phyloP scores from a whole-genome alignment of 2,797 vertebrate genomes.

The Pitangus sulphuratus region DNA sequence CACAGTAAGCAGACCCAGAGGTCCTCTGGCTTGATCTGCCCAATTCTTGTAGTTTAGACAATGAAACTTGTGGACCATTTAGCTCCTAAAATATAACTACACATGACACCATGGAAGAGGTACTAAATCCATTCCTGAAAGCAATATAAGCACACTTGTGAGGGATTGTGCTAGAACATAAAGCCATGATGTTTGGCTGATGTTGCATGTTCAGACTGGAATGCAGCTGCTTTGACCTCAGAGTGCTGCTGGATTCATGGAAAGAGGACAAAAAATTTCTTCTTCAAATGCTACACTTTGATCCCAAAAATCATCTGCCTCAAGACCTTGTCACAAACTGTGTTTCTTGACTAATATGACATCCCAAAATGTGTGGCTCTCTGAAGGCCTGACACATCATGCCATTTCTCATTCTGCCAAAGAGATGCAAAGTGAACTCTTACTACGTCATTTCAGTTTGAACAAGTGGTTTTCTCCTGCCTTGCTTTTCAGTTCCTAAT shows the following conservation, averaged over 20 bases:
- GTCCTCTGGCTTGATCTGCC: background rate
- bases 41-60: background rate
- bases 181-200: background rate
- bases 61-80: background rate
- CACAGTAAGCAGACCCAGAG: background rate
- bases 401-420: background rate
- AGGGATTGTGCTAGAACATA: background rate
- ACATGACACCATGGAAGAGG: background rate
- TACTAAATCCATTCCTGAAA: background rate
- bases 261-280: background rate
- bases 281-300: background rate
- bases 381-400: background rate
- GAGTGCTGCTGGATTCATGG: background rate
- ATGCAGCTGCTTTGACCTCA: background rate
- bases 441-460: background rate
- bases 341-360: background rate
- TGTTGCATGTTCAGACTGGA: background rate
- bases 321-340: background rate
- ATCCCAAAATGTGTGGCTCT: background rate
- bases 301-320: background rate
- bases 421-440: constrained; percentile 5
- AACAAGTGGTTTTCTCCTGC: background rate
- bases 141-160: background rate
- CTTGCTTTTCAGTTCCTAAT: background rate
- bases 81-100: background rate